Conservation (phyloP, 2,888 invertebrate genomes). For the Drosophila anceps region DNA sequence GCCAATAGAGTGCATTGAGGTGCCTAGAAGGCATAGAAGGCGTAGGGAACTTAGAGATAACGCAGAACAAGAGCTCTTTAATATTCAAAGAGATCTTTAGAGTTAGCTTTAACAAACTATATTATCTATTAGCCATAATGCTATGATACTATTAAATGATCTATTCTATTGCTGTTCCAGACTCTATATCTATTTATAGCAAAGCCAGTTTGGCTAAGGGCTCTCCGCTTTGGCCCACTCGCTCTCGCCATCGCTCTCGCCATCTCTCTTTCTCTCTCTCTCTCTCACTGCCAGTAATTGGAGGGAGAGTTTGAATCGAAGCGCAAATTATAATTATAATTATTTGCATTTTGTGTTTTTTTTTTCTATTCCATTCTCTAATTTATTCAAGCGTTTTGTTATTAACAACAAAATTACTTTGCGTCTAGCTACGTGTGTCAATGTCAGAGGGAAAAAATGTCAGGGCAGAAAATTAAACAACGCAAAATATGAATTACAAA, state of each 20-base stretch:
- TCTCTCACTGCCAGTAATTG: conserved; percentile 15
- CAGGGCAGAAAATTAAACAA: neutral
- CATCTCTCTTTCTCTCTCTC: neutral
- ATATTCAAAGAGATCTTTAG: neutral
- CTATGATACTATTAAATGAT: neutral
- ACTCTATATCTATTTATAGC: neutral
- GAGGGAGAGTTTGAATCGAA: neutral
- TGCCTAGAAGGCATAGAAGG: no score
- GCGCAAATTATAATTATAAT: conserved; percentile 7
- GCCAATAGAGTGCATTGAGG: neutral
- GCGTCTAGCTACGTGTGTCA: conserved; percentile 28
- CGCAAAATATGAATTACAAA: neutral
- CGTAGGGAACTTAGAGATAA: neutral
- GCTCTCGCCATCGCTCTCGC: neutral
- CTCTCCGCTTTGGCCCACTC: neutral
- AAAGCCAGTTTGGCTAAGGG: neutral
- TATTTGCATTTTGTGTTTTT: neutral
- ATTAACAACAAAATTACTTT: neutral
- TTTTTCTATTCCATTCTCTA: conserved; percentile 9
- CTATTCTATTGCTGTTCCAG: neutral
- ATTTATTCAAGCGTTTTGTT: conserved; percentile 43
- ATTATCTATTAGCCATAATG: neutral
- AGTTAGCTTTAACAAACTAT: neutral
- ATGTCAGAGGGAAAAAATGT: conserved; percentile 14
- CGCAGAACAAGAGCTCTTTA: neutral